These are phyloP conservation scores for Pampusana beccarii DNA, from an alignment of 2,113 vertebrate species.

Conservation along the genomic window DNA sequence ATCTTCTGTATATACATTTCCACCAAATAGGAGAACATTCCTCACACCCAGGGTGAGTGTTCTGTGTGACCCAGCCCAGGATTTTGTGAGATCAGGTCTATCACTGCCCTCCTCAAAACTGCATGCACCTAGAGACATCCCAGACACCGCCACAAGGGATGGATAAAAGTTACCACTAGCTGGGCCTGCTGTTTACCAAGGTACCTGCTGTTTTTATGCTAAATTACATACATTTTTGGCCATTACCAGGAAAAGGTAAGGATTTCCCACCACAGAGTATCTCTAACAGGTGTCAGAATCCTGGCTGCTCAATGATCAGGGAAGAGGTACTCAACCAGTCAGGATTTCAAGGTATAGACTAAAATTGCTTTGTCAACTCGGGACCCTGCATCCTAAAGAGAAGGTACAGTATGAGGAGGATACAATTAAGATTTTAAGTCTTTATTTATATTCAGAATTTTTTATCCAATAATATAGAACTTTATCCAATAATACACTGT, in stretches of 20 bases:
- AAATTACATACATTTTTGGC: neutral
- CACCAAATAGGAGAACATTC: neutral
- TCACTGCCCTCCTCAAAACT: neutral
- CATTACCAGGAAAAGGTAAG: neutral
- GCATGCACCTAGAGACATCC: neutral
- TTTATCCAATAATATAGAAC: neutral
- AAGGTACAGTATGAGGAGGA: neutral
- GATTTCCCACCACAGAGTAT: neutral
- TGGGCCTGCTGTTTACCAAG: neutral
- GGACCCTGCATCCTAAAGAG: neutral
- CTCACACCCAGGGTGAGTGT: neutral
- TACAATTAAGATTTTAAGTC: neutral
- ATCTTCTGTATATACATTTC: neutral
- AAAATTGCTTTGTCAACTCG: neutral
- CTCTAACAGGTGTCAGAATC: neutral
- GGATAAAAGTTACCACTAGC: neutral
- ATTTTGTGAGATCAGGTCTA: neutral
- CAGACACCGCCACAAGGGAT: neutral
- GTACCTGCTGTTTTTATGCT: neutral
- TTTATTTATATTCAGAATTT: neutral
- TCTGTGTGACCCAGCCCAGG: too few species aligned
- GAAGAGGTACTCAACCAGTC: neutral
- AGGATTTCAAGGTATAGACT: neutral
- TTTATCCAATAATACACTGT: neutral
- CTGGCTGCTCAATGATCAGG: neutral